Conservation (phyloP, 2,888 invertebrate species). For the Apodemia duryi region DNA sequence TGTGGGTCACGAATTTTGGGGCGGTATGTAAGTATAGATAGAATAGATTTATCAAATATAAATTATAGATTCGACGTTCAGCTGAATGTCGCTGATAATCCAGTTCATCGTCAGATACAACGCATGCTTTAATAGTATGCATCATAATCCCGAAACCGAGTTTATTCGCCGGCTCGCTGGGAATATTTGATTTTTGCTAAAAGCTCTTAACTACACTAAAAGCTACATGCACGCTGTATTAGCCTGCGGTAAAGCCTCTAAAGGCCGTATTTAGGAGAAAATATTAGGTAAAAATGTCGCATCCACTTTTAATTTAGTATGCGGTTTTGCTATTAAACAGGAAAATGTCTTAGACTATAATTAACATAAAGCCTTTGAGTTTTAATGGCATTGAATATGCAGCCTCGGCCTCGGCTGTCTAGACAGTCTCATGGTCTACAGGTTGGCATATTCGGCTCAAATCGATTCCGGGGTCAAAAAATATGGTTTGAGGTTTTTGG, state of each 20-base stretch:
- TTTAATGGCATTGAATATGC: too few relatives aligned
- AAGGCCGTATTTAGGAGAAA: slow-evolving; percentile 35
- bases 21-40: too few relatives aligned
- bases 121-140: slow-evolving; percentile 10
- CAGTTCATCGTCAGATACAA: neutral
- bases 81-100: neutral
- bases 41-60: neutral
- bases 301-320: neutral
- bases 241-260: slow-evolving; percentile 34
- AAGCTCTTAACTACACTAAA: slow-evolving; percentile 36
- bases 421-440: too few relatives aligned
- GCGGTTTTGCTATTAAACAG: neutral
- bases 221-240: slow-evolving; percentile 32
- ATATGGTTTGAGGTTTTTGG: too few relatives aligned
- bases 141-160: slow-evolving; percentile 24
- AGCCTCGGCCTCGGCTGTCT: too few relatives aligned
- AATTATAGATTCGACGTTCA: neutral
- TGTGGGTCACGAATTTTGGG: too few relatives aligned
- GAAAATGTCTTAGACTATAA: neutral
- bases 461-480: too few relatives aligned
- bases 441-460: too few relatives aligned
- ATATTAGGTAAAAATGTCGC: slow-evolving; percentile 15
- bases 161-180: slow-evolving; percentile 21
- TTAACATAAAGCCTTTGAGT: too few relatives aligned
- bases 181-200: slow-evolving; percentile 36